These are phyloP conservation scores for Drosophila ironensis DNA, from an alignment of 1,140 invertebrate species.

Conservation along the genomic window DNA sequence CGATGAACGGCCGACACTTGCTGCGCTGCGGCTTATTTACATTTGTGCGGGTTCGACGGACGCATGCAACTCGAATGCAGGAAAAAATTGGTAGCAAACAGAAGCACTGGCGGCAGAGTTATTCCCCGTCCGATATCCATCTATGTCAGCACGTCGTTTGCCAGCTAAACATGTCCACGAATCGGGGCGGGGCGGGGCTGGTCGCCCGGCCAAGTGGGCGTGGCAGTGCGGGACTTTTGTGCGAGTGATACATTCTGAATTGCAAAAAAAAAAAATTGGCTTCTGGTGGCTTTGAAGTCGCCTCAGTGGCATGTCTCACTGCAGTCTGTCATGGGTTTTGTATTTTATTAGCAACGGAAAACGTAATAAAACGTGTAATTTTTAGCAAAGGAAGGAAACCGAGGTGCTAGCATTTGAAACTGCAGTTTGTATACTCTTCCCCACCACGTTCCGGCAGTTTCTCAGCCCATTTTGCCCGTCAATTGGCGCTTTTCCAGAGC, in stretches of 20 bases:
- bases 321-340: conserved; percentile 16
- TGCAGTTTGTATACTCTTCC: too few relatives aligned
- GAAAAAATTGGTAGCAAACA: conserved; percentile 4
- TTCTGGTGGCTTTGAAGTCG: neutral
- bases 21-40: conserved; percentile 57
- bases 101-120: conserved; percentile 3
- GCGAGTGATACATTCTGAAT: conserved; percentile 62
- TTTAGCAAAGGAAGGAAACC: neutral
- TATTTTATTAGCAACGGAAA: neutral
- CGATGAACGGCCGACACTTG: conserved; percentile 43
- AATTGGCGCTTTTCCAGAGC: neutral
- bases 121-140: conserved; percentile 59
- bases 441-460: too few relatives aligned
- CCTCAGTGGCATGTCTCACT: conserved; percentile 12
- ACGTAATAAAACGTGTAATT: neutral
- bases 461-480: neutral
- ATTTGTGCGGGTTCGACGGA: conserved; percentile 65
- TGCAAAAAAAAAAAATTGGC: conserved; percentile 11
- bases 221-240: conserved; percentile 40
- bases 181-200: conserved; percentile 15
- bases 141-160: conserved; percentile 80
- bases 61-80: conserved; percentile 25
- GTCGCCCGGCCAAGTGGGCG: conserved; percentile 32
- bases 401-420: neutral
- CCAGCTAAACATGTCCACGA: conserved; percentile 37